Evolutionary conservation across 2,888 invertebrate genomes (phyloP), one percentile per base, ranked within the genome.

Genomic region (Yponomeuta sedellus): DNA sequence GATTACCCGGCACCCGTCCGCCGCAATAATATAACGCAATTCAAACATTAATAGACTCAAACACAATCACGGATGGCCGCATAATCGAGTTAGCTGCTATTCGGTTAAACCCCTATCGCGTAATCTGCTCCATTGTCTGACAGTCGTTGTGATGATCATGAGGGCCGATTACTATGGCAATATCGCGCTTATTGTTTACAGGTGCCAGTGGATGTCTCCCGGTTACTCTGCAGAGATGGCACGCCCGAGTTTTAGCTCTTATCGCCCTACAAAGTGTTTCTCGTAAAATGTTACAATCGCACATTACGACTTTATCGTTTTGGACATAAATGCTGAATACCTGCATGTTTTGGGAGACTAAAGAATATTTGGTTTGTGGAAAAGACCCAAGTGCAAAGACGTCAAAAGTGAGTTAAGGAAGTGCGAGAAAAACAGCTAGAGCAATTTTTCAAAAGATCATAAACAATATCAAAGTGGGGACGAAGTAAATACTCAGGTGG

Each of bases 21-120:
- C 83, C 85, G 82, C 87, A 87, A 85, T 89, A 88, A 85, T 86
- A 89, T 89, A 88, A 88, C 89, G 88, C 88, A 88, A 88, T 88
- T 88, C 89, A 88, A 90, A 86, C 88, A 90, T 90, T 89, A 89
- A 90, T 89, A 86, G 86, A 83, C 84, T 83, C 80, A 86, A 88
- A 88, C 83, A 89, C 89, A 89, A 89, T 89, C 89, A 88, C 84
- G 89, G 88, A 89, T 89, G 86, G 87, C 83, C 86, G 85, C 84
- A 87, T 89, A 89, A 90, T 89, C 88, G 88, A 89, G 88, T 88
- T 89, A 89, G 87, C 84, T 87, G 88, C 87, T 86, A 87, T 87
- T 87, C 89, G 83, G 85, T 81, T 86, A 87, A 88, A 80, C 87
- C 86, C 87, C 84, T 88, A 88, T 90, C 89, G 83, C 82, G 82